Base-by-base conservation (phyloP, 2,888 invertebrate species). In the Leptopilina myrica region DNA sequence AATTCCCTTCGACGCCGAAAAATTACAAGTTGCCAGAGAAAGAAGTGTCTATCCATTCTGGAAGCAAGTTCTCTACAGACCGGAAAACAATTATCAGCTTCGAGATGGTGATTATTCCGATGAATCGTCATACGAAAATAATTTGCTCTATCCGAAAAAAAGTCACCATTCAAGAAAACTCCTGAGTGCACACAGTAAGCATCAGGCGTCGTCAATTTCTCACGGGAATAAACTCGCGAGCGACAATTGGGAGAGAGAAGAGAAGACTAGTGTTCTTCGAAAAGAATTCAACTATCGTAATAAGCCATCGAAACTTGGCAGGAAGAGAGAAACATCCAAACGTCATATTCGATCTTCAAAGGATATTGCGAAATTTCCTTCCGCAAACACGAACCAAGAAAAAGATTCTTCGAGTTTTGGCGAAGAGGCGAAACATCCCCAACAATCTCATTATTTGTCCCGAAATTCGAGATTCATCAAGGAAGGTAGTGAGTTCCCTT, bases 401-500 rank as follows among this genome's bases (percentile, higher is more conserved):
- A n/a, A 9, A n/a, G 73, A 73, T 14, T 26, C 9, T 26, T 12
- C 20, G 7, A 8, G 43, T 33, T 33, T 46, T 46, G 46, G 46
- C 46, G 46, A 46, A 46, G 46, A 11, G 46, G 46, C 1, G 46
- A 46, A 46, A 43, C 43, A 43, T 43, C 7, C 43, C 6, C 49
- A 69, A 26, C 26, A 26, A 33, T 0, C 73, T 8, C 56, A 12
- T 9, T 12, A 56, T 56, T 33, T 53, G 33, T 56, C 56, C 1
- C 56, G 73, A n/a, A 73, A 53, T 1, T 53, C 56, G 9, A 73
- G n/a, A n/a, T 14, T 56, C 33, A 56, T 73, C 6, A 5, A 56
- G 14, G 73, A 73, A 56, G 73, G 73, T 33, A 73, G 73, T n/a
- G 73, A 73, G n/a, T 56, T 73, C 56, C 73, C 73, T 0, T 73